Conservation (phyloP, 2,888 invertebrate genomes). For the Epistrophe grossulariae region DNA sequence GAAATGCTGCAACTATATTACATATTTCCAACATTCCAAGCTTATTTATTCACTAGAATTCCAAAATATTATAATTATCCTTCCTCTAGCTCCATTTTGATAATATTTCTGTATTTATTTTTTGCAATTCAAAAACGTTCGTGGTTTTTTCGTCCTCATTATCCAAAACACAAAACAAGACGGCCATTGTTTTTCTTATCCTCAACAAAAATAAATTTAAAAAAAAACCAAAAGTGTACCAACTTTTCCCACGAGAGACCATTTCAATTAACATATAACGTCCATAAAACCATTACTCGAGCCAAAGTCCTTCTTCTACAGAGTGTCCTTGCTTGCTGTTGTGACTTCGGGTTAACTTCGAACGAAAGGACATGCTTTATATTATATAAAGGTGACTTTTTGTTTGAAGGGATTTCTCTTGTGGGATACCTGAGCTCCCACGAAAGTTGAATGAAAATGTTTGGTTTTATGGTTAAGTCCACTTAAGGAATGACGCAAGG, state of each 20-base stretch:
- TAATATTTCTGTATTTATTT: neutral
- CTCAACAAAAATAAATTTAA: neutral
- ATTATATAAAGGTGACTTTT: conserved; percentile 30
- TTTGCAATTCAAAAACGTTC: neutral
- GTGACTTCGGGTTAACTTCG: conserved; percentile 24
- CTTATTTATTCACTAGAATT: too few relatives aligned
- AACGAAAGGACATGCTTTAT: conserved; percentile 5
- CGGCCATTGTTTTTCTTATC: conserved; percentile 18
- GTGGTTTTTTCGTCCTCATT: neutral
- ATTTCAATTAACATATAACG: conserved; percentile 71
- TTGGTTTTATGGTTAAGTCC: conserved; percentile 53
- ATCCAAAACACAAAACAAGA: neutral
- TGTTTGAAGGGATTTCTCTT: conserved; percentile 12
- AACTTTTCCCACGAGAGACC: conserved; percentile 46
- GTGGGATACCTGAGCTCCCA: conserved; percentile 34
- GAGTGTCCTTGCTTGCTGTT: conserved; percentile 40
- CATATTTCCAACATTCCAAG: too few relatives aligned
- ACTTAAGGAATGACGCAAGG: conserved; percentile 21
- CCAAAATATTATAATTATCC: conserved; percentile 48
- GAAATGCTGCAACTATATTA: too few relatives aligned
- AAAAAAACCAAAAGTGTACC: neutral
- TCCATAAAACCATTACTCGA: conserved; percentile 69
- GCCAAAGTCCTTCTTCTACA: conserved; percentile 23
- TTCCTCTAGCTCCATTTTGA: conserved; percentile 13
- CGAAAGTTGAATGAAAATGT: conserved; percentile 42